Evolutionary conservation across 1,140 invertebrate genomes (phyloP), one percentile per base, ranked within the genome.

Genomic region (Drosophila insularis): DNA sequence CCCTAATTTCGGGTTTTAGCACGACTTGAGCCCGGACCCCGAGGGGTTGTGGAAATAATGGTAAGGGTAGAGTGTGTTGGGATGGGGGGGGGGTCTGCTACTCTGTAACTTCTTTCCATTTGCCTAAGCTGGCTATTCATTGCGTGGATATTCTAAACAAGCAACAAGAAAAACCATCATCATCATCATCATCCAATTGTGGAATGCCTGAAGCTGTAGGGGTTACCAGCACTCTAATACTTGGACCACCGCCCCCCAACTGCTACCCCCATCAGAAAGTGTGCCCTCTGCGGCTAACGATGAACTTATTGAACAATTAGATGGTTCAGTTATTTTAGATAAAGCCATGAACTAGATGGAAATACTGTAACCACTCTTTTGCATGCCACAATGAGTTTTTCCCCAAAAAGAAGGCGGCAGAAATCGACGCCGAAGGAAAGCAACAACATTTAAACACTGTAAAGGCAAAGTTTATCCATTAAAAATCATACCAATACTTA

Each of bases 71-170:
- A 7, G n/a, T n/a, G 35, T 17, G 35, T 32, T 31, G 40, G 67
- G 63, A 72, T 71, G 43, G n/a, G 19, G 43, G 53, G 46, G 43
- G 19, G 43, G 43, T 21, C 19, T 50, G 19, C 35, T 13, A 27
- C 27, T 13, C 55, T 69, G 80, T 50, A 72, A 76, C 80, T 78
- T 78, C 43, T 50, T 46, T 46, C 62, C 76, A 79, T 79, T 79
- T 74, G 78, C 75, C 82, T 87, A 87, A 87, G 82, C 82, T 89
- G 79, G 82, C 82, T 87, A 87, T 87, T 87, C 82, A 87, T 87
- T 87, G 79, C 75, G 60, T 66, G 74, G 78, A 82, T 86, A 78
- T 87, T 87, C 82, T 79, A 87, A 82, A 86, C 79, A 82, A 87
- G 82, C 81, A 86, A 86, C 81, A 86, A 87, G 82, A 84, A 67